phyloP scores from a whole-genome alignment of 1,140 invertebrate genomes.

The Potamilus streckersoni region DNA sequence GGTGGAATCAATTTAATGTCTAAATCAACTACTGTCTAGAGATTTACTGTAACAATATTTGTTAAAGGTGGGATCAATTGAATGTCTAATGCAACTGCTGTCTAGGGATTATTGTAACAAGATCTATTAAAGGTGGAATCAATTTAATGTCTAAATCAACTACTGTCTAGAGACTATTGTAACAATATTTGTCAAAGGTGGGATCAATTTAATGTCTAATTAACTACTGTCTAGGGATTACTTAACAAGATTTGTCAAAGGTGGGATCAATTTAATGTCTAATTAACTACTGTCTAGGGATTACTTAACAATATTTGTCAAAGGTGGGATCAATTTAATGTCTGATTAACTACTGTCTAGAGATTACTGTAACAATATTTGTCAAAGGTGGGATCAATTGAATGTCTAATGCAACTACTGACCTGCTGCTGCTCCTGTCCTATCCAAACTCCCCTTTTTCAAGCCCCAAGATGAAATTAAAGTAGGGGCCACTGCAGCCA shows the following conservation, averaged over 20 bases:
- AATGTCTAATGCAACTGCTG: too few relatives aligned
- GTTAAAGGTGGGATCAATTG: too few relatives aligned
- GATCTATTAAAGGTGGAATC: not conserved
- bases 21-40: too few relatives aligned
- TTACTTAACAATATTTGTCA: too few relatives aligned
- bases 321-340: not conserved
- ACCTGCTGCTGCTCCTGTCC: slow-evolving; percentile 80
- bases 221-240: slow-evolving; percentile 27
- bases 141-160: slow-evolving; percentile 2
- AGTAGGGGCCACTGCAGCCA: slow-evolving; percentile 78
- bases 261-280: too few relatives aligned
- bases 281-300: too few relatives aligned
- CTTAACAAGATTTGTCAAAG: too few relatives aligned
- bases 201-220: not conserved
- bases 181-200: too few relatives aligned
- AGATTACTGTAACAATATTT: too few relatives aligned
- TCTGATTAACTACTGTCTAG: slow-evolving; percentile 30
- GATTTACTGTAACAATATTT: too few relatives aligned
- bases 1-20: too few relatives aligned
- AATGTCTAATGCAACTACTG: slow-evolving; percentile 31
- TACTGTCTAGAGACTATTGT: slow-evolving; percentile 25
- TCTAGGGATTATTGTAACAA: too few relatives aligned
- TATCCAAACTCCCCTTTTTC: slow-evolving; percentile 76
- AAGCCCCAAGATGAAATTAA: slow-evolving; percentile 77
- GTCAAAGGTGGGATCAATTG: not conserved